Conservation (phyloP, 2,888 invertebrate genomes). For the Tipula lateralis region DNA sequence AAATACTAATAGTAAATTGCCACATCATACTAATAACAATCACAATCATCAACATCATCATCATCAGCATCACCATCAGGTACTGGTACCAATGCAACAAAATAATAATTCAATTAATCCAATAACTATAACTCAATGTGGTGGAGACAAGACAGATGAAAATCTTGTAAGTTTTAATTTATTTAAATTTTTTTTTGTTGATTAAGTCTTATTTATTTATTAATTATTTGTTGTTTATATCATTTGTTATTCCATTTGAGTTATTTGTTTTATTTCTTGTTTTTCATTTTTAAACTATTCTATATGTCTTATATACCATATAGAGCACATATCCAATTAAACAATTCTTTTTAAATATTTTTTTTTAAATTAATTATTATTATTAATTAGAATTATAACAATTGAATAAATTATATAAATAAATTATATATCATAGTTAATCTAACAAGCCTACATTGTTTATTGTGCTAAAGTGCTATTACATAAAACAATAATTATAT, state of each 20-base stretch:
- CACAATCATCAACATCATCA: conserved; percentile 36
- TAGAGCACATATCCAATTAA: background rate
- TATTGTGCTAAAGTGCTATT: background rate
- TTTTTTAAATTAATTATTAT: background rate
- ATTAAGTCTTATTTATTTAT: conserved; percentile 13
- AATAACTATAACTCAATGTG: background rate
- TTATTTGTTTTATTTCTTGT: background rate
- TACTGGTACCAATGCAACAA: conserved; percentile 31
- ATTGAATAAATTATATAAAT: background rate
- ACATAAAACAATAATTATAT: too few relatives aligned
- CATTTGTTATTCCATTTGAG: too few relatives aligned
- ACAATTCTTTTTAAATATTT: background rate
- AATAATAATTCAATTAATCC: background rate
- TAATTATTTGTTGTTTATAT: background rate
- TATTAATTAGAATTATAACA: background rate
- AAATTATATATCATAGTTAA: background rate
- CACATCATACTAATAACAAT: background rate
- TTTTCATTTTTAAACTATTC: background rate
- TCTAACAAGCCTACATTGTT: background rate
- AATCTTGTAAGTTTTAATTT: conserved; percentile 20
- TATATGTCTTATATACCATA: background rate
- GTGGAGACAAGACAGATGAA: background rate
- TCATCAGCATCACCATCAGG: conserved; percentile 40
- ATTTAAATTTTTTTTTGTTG: background rate
- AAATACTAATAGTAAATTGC: background rate